phyloP scores from a whole-genome alignment of 2,797 vertebrate genomes.

The Perodicticus potto region DNA sequence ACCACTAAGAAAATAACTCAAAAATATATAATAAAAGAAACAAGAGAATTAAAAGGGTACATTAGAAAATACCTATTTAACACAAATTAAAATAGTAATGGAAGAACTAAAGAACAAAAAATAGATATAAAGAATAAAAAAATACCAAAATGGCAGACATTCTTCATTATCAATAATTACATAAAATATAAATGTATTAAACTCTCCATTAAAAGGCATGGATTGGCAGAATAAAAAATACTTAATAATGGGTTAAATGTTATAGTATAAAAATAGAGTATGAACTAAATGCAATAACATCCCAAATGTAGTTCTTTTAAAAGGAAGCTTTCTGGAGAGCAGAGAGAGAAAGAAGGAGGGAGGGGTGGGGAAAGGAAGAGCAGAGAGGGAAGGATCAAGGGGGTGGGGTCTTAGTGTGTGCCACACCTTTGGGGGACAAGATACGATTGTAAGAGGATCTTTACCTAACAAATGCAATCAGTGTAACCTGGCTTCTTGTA shows the following conservation, averaged over 20 bases:
- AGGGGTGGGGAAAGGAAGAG: too few species aligned
- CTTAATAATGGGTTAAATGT: conserved; percentile 1
- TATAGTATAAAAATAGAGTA: neutral
- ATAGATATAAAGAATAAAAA: neutral
- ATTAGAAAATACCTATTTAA: neutral
- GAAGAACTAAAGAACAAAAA: neutral
- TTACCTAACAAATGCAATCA: too few species aligned
- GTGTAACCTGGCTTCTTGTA: too few species aligned
- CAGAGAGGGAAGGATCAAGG: too few species aligned
- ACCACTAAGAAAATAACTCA: conserved; percentile 7
- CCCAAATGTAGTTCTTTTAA: neutral
- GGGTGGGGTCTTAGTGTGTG: too few species aligned
- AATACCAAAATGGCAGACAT: neutral
- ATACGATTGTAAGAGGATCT: too few species aligned
- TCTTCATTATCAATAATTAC: neutral
- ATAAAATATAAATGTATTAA: neutral
- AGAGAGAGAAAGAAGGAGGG: too few species aligned
- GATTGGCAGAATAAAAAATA: neutral
- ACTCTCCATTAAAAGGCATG: neutral
- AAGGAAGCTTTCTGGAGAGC: neutral
- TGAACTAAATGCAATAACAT: neutral
- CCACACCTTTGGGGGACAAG: too few species aligned
- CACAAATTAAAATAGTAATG: neutral
- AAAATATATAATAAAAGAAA: neutral
- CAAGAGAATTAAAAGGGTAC: neutral